Base-by-base conservation (phyloP, 2,113 vertebrate species). In the Silurus meridionalis region DNA sequence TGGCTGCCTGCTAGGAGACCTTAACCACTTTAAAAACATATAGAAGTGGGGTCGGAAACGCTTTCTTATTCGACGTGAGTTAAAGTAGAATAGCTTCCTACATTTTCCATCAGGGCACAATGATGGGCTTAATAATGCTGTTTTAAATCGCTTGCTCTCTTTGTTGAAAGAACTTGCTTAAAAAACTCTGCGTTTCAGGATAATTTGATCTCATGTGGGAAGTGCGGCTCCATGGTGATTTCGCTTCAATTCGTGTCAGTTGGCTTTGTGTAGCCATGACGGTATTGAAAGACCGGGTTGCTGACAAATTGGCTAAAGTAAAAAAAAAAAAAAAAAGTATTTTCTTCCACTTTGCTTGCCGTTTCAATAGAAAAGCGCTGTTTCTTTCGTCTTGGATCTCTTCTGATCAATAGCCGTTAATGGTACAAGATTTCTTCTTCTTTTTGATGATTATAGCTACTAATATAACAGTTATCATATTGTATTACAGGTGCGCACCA, bases 141-240 rank as follows among this genome's bases (percentile, higher is more conserved):
- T 69, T 69, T 48, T 25, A 83, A 71, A 72, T 71, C 50, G 11
- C n/a, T 55, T 46, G 25, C 55, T 75, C 8, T 9, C 8, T 17
- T 15, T 6, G 7, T 19, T 48, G 69, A 60, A 60, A 71, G 17
- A 21, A 69, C 14, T 83, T 21, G 9, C 66, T 46, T 55, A 55
- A 55, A 75, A 53, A n/a, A 17, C 8, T 57, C n/a, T 25, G 37
- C 64, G 58, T 72, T 74, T 60, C 28, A 74, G 10, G 19, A 61
- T 84, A 84, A 74, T 84, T 58, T 60, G 53, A 84, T 84, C 19
- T 84, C 67, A 48, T 48, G 37, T 69, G 55, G 83, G 67, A 15
- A 83, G 53, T 57, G 25, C 19, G 60, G 53, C 25, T 58, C 53
- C 28, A 48, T 50, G 21, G 10, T 61, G 69, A 74, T 60, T 74